These are phyloP conservation scores for Sinodicranocentrus sp. DNA, from an alignment of 2,888 invertebrate species.

Conservation along the genomic window DNA sequence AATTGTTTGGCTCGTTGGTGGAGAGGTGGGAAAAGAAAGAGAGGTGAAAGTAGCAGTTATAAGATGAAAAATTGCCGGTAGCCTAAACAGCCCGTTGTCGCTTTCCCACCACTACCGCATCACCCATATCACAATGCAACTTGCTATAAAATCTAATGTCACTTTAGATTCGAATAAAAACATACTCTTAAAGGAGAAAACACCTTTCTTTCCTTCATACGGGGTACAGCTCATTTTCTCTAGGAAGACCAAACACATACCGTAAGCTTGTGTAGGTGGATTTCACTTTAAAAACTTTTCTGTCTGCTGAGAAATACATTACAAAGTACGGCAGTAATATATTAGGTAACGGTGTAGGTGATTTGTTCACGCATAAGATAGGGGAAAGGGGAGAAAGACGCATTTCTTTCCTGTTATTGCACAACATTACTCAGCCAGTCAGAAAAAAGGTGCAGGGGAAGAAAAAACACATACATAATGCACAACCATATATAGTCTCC, in stretches of 20 bases:
- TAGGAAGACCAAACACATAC: too few species aligned
- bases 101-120: neutral
- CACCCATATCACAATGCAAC: too few species aligned
- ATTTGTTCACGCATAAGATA: conserved; percentile 70
- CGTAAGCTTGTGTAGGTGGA: too few species aligned
- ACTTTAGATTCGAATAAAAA: too few species aligned
- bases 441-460: conserved; percentile 37
- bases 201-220: too few species aligned
- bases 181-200: too few species aligned
- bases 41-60: conserved; percentile 59
- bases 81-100: conserved; percentile 53
- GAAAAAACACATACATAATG: too few species aligned
- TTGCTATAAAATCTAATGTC: too few species aligned
- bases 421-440: conserved; percentile 58
- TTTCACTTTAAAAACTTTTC: neutral
- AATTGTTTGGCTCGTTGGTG: conserved; percentile 11
- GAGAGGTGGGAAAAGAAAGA: neutral
- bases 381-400: conserved; percentile 43
- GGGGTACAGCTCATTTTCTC: too few species aligned
- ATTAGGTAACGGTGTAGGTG: conserved; percentile 66
- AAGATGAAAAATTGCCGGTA: conserved; percentile 61
- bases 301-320: conserved; percentile 39
- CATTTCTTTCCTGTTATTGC: conserved; percentile 62
- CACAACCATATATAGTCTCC: too few species aligned
- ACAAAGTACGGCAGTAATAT: conserved; percentile 56